Conservation (phyloP, 2,113 vertebrate species). For the Saguinus imperator region DNA sequence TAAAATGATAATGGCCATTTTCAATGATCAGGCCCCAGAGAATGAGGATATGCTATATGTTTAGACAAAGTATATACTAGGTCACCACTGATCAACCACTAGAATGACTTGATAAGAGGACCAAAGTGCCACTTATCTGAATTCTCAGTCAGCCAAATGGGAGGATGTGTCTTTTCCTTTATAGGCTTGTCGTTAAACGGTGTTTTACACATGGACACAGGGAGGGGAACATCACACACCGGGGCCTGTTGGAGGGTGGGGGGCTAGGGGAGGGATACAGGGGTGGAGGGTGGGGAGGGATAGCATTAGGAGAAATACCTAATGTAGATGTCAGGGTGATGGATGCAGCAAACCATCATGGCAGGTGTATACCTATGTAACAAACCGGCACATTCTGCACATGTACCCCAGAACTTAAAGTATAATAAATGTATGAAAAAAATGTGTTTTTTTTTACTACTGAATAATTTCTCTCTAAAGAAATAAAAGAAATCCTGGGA, state of each 20-base stretch:
- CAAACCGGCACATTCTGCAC: too few relatives aligned
- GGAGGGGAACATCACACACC: too few relatives aligned
- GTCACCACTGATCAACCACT: not conserved
- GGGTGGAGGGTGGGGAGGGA: too few relatives aligned
- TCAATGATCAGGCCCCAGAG: not conserved
- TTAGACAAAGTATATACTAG: not conserved
- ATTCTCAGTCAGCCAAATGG: not conserved
- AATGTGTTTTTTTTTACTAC: not conserved
- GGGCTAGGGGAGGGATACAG: too few relatives aligned
- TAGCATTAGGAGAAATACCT: too few relatives aligned
- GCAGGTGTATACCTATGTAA: too few relatives aligned
- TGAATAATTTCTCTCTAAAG: not conserved
- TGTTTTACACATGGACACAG: not conserved
- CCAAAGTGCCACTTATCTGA: not conserved
- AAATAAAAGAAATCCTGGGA: slow-evolving; percentile 29
- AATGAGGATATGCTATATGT: not conserved
- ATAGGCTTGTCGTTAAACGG: not conserved
- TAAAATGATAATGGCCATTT: not conserved
- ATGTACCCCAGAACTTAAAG: too few relatives aligned
- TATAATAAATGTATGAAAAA: not conserved
- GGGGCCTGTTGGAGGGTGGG: too few relatives aligned
- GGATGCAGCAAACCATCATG: too few relatives aligned
- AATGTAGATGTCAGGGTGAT: too few relatives aligned
- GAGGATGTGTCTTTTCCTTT: slow-evolving; percentile 32
- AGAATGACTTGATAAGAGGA: not conserved